These are phyloP conservation scores for Gallirallus australis DNA, from an alignment of 2,797 vertebrate genomes.

Conservation along the genomic window DNA sequence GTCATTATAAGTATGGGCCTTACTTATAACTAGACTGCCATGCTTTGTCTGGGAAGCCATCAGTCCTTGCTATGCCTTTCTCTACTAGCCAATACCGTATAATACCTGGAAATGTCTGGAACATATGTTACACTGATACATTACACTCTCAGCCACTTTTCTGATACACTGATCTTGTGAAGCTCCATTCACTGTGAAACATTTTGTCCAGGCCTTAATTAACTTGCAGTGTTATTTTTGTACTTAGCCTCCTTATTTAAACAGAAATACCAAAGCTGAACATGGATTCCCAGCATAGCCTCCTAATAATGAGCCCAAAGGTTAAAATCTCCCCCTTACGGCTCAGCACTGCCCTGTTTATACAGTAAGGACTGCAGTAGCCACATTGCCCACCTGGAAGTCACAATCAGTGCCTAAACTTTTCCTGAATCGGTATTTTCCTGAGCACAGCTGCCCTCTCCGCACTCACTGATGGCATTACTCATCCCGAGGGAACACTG, in stretches of 20 bases:
- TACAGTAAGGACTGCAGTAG: background rate
- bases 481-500: background rate
- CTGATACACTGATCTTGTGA: background rate
- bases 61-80: background rate
- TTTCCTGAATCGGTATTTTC: background rate
- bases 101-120: background rate
- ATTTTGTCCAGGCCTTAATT: background rate
- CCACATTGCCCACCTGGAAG: background rate
- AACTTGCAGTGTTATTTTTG: background rate
- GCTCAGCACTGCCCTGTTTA: background rate
- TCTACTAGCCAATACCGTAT: background rate
- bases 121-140: background rate
- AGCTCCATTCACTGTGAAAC: background rate
- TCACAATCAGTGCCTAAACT: background rate
- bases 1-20: background rate
- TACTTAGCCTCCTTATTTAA: background rate
- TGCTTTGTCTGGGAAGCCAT: background rate
- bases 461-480: background rate
- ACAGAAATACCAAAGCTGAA: background rate
- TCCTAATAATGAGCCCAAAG: background rate
- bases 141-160: background rate
- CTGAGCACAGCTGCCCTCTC: background rate
- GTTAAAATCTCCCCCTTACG: background rate
- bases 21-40: background rate
- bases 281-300: background rate